Evolutionary conservation across 2,797 vertebrate genomes (phyloP).

Genomic region (Rhynchotus rufescens): DNA sequence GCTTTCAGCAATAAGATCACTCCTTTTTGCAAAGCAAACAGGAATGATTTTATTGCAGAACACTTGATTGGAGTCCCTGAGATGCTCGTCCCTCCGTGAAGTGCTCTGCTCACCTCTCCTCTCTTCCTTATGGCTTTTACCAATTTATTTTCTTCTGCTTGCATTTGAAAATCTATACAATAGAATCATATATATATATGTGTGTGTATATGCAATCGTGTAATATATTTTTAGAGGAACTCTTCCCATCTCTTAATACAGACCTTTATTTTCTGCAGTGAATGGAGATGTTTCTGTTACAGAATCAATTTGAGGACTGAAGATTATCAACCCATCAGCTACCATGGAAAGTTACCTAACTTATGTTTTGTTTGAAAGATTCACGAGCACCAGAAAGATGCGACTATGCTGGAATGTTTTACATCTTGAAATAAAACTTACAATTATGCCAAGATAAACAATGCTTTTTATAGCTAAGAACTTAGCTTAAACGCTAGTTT

Average conservation of each 20-base stretch:
- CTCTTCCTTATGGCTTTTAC: background rate
- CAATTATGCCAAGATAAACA: conserved; percentile 35
- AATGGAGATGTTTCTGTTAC: background rate
- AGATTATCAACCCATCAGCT: background rate
- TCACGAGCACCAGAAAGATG: conserved; percentile 1
- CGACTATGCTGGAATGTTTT: background rate
- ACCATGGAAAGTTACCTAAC: background rate
- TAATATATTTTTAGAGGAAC: background rate
- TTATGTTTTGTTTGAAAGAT: conserved; percentile 12
- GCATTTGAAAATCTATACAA: background rate
- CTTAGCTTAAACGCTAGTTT: conserved; percentile 10
- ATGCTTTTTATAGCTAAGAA: conserved; percentile 8
- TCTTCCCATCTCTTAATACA: background rate
- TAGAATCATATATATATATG: background rate
- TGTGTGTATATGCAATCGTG: background rate
- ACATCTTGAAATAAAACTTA: conserved; percentile 21
- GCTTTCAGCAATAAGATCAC: background rate
- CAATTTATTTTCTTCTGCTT: background rate
- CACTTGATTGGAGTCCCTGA: background rate
- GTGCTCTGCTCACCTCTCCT: background rate
- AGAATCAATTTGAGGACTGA: background rate
- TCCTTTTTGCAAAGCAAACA: background rate
- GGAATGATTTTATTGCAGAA: background rate
- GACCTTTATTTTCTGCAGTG: background rate
- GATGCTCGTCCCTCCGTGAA: background rate